phyloP scores from a whole-genome alignment of 2,113 vertebrate genomes.

The Petrocephalus zakoni region DNA sequence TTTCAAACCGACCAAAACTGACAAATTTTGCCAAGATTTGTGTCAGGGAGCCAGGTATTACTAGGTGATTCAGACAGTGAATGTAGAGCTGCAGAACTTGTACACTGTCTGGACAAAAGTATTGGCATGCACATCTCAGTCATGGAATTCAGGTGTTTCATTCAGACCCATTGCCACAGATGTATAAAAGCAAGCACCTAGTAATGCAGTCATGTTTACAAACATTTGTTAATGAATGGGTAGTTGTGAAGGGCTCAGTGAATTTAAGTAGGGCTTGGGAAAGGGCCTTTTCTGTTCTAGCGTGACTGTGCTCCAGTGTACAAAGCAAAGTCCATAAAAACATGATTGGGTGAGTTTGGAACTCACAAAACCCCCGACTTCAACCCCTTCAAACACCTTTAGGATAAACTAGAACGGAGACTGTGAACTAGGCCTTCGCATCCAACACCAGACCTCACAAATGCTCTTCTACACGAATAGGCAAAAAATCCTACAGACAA shows the following conservation, averaged over 20 bases:
- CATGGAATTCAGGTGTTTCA: too few relatives aligned
- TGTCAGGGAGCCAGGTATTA: too few relatives aligned
- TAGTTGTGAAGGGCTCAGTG: too few relatives aligned
- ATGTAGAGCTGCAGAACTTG: too few relatives aligned
- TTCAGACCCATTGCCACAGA: too few relatives aligned
- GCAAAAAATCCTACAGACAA: neutral
- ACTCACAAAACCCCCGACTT: neutral
- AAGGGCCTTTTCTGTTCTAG: neutral
- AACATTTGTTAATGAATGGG: too few relatives aligned
- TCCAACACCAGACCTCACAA: neutral
- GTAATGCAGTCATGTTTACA: neutral
- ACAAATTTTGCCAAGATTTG: too few relatives aligned
- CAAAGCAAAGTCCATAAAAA: neutral
- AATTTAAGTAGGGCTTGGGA: neutral
- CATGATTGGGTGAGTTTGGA: neutral
- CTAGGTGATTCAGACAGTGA: too few relatives aligned
- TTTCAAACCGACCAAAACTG: too few relatives aligned
- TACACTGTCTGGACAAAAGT: too few relatives aligned
- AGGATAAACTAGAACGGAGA: neutral
- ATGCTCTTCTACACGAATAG: neutral
- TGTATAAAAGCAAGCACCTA: too few relatives aligned
- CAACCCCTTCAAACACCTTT: neutral
- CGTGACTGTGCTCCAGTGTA: neutral
- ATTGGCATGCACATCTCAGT: too few relatives aligned
- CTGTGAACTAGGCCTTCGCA: neutral